Percentiles rank a stretch among this genome's conserved stretches.
phyloP scores from a whole-genome alignment of 2,113 vertebrate genomes.

The human (Homo sapiens) region GRCh38 chr7:78045001-78045500 shows the following conservation, averaged over 20 bases:
- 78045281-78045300: neutral
- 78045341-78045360: neutral
- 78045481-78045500: neutral
- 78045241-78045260: neutral
- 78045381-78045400: neutral
- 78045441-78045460: neutral
- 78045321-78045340: neutral
- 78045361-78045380: neutral
- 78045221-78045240: neutral
- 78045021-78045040: no score
- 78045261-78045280: neutral
- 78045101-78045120: no score
- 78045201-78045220: neutral
- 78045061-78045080: no score
- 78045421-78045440: neutral
- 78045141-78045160: no score
- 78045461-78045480: neutral
- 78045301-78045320: neutral
- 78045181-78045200: no score
- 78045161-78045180: no score
- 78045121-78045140: no score
- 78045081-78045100: no score
- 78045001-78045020: no score
- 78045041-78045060: no score
- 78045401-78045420: neutral